Percentiles rank a stretch among this genome's conserved stretches.
phyloP scores from a whole-genome alignment of 2,888 invertebrate genomes.

The Schizaphis graminum region DNA sequence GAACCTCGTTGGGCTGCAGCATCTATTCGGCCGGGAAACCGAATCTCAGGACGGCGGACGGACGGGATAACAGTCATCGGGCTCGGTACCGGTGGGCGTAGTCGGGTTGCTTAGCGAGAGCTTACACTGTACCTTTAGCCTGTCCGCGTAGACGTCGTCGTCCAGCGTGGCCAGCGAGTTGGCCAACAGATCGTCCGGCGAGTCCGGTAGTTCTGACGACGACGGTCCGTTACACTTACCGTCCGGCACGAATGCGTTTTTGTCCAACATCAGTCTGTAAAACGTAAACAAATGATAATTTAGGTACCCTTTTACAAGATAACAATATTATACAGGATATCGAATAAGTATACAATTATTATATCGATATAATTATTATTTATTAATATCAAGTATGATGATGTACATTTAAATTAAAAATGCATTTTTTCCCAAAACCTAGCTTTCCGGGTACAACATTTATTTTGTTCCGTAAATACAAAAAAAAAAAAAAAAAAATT shows the following conservation, averaged over 20 bases:
- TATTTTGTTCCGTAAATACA: no score
- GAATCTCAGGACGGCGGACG: constrained; percentile 68
- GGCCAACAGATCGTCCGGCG: constrained; percentile 81
- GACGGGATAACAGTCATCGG: constrained; percentile 57
- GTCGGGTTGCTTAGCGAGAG: constrained; percentile 68
- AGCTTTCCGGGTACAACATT: background rate
- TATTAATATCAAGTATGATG: no score
- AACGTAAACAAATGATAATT: background rate
- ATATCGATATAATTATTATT: background rate
- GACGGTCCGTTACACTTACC: constrained; percentile 2
- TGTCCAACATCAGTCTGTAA: constrained; percentile 51
- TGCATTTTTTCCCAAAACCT: background rate
- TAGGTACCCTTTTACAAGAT: background rate
- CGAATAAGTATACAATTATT: background rate
- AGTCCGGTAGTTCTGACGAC: constrained; percentile 73
- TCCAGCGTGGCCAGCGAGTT: constrained; percentile 79
- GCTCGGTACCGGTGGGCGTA: constrained; percentile 67
- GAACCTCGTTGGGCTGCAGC: constrained; percentile 69
- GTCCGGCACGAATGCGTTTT: constrained; percentile 9
- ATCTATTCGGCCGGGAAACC: constrained; percentile 68
- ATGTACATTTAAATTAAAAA: background rate
- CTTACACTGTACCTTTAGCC: constrained; percentile 66
- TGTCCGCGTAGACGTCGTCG: constrained; percentile 70
- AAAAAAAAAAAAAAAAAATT: background rate
- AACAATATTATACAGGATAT: background rate